Percentiles rank a stretch among this genome's conserved stretches.
These are phyloP conservation scores for Melozone crissalis DNA, from an alignment of 2,113 vertebrate species.

Conservation along the genomic window DNA sequence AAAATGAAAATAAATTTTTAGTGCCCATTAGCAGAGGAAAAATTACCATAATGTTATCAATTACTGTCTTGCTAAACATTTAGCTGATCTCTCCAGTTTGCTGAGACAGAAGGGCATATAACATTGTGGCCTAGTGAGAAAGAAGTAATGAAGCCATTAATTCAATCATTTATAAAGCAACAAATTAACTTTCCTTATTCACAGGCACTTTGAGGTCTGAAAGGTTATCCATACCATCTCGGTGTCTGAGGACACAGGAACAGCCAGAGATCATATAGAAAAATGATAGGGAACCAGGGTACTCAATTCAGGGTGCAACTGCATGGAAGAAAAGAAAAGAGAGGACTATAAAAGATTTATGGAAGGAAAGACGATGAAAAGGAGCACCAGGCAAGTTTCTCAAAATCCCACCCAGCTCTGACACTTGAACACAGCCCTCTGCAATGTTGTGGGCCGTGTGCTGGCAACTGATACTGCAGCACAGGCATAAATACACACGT, in stretches of 20 bases:
- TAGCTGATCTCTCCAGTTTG: slow-evolving; percentile 25
- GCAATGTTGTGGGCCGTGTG: not conserved
- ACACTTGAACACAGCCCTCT: not conserved
- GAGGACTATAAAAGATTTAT: not conserved
- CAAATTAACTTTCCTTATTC: slow-evolving; percentile 17
- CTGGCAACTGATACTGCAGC: not conserved
- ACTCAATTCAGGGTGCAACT: not conserved
- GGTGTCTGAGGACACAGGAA: not conserved
- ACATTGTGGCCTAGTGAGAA: not conserved
- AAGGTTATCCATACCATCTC: not conserved
- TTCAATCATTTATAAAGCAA: slow-evolving; percentile 33
- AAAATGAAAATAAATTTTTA: slow-evolving; percentile 50
- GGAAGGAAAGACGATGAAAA: not conserved
- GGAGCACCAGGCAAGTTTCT: not conserved
- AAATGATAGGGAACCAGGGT: not conserved
- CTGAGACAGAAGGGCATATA: slow-evolving; percentile 28
- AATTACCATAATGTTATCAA: slow-evolving; percentile 21
- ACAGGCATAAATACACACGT: not conserved
- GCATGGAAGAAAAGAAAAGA: not conserved
- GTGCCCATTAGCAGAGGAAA: not conserved
- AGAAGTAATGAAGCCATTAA: slow-evolving; percentile 20
- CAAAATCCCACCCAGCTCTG: not conserved
- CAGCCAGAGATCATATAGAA: not conserved
- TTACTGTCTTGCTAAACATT: slow-evolving; percentile 50
- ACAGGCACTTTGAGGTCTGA: not conserved